Conservation (phyloP, 1,140 invertebrate species). For the Caenorhabditis inopinata region DNA sequence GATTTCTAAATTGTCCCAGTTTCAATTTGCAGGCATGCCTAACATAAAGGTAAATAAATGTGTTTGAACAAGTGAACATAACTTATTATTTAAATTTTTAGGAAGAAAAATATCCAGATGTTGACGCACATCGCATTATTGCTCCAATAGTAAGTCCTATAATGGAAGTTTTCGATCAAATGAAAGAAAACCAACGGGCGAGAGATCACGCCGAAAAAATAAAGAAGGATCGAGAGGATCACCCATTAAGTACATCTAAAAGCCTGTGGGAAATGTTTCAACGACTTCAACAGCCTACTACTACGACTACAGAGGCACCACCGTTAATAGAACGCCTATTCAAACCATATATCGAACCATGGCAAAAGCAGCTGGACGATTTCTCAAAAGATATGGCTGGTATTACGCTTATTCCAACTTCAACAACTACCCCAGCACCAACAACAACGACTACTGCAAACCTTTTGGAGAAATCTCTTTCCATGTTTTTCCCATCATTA, state of each 20-base stretch:
- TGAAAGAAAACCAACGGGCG: constrained; percentile 38
- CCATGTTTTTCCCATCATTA: constrained; percentile 20
- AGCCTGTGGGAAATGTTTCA: constrained; percentile 24
- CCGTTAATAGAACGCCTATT: constrained; percentile 35
- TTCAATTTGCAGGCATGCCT: not conserved
- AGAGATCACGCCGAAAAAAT: constrained; percentile 33
- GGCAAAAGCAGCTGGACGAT: constrained; percentile 40
- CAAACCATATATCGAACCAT: constrained; percentile 42
- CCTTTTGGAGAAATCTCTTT: not conserved
- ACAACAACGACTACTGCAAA: not conserved
- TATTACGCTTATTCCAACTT: constrained; percentile 25
- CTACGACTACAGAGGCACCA: constrained; percentile 37
- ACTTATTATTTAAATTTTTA: not conserved
- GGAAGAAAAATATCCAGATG: constrained; percentile 5
- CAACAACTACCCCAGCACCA: constrained; percentile 20
- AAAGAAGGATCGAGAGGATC: constrained; percentile 26
- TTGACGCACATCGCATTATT: constrained; percentile 35
- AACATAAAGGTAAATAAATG: constrained; percentile 13
- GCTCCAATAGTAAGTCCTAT: constrained; percentile 28
- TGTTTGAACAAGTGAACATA: not conserved
- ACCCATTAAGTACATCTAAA: not conserved
- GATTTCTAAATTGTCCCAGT: not conserved
- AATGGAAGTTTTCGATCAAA: constrained; percentile 39
- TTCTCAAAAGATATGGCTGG: constrained; percentile 39
- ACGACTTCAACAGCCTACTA: constrained; percentile 21